Conservation (phyloP, 1,140 invertebrate species). For the Pogonomyrmex barbatus region DNA sequence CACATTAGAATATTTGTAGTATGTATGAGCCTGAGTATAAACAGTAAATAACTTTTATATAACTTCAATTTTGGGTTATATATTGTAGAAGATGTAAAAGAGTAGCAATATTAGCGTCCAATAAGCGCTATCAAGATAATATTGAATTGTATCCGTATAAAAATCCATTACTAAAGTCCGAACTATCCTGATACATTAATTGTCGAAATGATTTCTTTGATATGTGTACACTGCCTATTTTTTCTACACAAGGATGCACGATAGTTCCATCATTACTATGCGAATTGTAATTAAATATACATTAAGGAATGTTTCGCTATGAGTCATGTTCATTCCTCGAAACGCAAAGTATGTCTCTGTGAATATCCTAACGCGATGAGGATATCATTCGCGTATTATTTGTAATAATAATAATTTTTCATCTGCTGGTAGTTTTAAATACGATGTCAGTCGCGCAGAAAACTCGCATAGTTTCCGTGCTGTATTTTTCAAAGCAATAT, state of each 20-base stretch:
- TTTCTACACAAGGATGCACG: conserved; percentile 56
- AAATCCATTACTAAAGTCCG: conserved; percentile 7
- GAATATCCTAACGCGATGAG: background rate
- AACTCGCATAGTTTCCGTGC: background rate
- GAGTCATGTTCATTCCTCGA: conserved; percentile 12
- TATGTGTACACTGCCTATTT: conserved; percentile 69
- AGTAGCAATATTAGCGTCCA: conserved; percentile 57
- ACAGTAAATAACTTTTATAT: conserved; percentile 1
- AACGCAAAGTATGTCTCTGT: conserved; percentile 27
- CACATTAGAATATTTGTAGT: background rate
- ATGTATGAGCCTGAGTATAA: conserved; percentile 20
- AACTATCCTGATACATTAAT: conserved; percentile 39
- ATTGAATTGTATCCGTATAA: conserved; percentile 21
- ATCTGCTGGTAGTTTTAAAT: conserved; percentile 8
- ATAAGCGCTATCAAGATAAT: conserved; percentile 28
- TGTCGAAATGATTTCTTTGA: conserved; percentile 61
- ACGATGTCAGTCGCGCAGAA: conserved; percentile 6
- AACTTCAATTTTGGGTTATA: conserved; percentile 16
- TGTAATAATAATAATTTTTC: background rate
- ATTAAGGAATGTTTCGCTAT: conserved; percentile 57
- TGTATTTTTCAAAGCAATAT: conserved; percentile 28
- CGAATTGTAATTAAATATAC: conserved; percentile 41
- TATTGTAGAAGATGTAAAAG: background rate
- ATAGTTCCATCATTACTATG: conserved; percentile 46
- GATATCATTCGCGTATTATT: background rate